Evolutionary conservation across 2,888 invertebrate species (phyloP), one percentile per base, ranked within the genome.

Genomic region (Xanthorhoe spadicearia): DNA sequence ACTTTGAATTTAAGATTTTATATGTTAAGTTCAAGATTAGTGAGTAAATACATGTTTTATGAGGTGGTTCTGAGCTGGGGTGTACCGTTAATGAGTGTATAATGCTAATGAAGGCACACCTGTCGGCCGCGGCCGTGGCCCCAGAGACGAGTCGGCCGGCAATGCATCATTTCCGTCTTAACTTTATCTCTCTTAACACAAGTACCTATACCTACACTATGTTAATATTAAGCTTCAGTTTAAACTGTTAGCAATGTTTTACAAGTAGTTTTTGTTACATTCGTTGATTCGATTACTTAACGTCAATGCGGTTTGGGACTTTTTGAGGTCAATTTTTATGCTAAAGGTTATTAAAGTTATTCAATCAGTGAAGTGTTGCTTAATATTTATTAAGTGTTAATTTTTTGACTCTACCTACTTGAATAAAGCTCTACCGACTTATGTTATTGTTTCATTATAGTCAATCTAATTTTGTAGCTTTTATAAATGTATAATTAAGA

Each of bases 51-150:
- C 82, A 75, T 76, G 83, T 84, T 85, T 82, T 77, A 77, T 82
- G 73, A 79, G 75, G 73, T 68, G 58, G 57, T 70, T 73, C 66
- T 74, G 76, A 81, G 77, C 79, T 75, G 80, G 79, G 75, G 74
- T 76, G 80, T 88, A 81, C 88, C 88, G 89, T 89, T 90, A 90
- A 88, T 88, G 84, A 87, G 82, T 81, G 83, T 83, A 78, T 84
- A 82, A 88, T 90, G 88, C 83, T 87, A 90, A 90, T 90, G 87
- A 88, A 83, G 79, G 77, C 78, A 80, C 86, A 87, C 84, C 85
- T 87, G 86, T 75, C 75, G 64, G 64, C 67, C 56, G 68, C 62
- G 61, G 56, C 57, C 70, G 60, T 48, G 55, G 63, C 54, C 38
- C 64, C 19, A 61, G 59, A 70, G 68, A 69, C 61, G 65, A 58